Percentiles rank a stretch among this genome's conserved stretches.
Conservation (phyloP, 2,888 invertebrate genomes). For the Oligia strigilis region DNA sequence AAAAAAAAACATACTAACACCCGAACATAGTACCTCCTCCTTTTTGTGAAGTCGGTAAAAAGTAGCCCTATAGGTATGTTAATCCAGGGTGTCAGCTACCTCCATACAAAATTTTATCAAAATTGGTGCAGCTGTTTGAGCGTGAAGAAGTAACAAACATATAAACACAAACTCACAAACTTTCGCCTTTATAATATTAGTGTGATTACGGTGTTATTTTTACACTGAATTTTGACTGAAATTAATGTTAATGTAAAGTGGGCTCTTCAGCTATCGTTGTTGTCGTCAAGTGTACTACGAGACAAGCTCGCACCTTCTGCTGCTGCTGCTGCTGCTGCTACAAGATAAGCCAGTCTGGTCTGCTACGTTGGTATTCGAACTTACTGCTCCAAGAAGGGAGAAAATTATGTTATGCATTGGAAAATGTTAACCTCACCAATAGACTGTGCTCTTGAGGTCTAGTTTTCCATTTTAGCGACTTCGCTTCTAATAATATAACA, state of each 20-base stretch:
- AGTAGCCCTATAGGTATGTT: no score
- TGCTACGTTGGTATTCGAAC: background rate
- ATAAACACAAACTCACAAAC: no score
- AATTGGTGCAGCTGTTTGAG: no score
- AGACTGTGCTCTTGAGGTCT: background rate
- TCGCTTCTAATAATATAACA: background rate
- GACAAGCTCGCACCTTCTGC: background rate
- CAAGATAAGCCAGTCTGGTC: background rate
- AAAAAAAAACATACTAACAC: no score
- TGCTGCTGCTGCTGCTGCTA: no score
- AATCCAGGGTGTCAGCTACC: no score
- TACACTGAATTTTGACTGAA: slow-evolving; percentile 16
- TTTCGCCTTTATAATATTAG: no score
- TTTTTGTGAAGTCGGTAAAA: no score
- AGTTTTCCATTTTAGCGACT: background rate
- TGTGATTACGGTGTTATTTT: slow-evolving; percentile 15
- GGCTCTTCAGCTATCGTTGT: background rate
- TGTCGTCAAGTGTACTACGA: background rate
- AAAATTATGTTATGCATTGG: background rate
- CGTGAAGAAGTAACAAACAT: no score
- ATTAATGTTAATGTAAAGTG: slow-evolving; percentile 15
- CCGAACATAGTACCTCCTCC: no score
- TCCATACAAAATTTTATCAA: no score
- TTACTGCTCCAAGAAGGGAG: background rate
- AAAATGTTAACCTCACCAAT: background rate